phyloP scores from a whole-genome alignment of 2,797 vertebrate genomes.

The Hoplostethus mediterraneus region DNA sequence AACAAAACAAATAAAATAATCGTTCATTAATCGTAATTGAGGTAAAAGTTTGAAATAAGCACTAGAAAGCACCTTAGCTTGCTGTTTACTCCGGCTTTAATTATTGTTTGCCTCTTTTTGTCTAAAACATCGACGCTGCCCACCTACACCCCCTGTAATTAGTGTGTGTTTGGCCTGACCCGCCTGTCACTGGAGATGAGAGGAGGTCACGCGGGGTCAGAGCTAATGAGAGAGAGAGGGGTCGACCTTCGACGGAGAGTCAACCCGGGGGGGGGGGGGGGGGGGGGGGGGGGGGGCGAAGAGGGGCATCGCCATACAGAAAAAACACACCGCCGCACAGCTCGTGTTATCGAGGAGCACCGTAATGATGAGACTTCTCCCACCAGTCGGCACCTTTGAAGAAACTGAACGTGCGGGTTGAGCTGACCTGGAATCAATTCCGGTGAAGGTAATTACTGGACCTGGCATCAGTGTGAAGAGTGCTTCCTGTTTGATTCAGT shows the following conservation, averaged over 20 bases:
- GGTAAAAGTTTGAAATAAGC: too few relatives aligned
- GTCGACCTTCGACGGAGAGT: slow-evolving; percentile 68
- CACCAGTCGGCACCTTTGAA: slow-evolving; percentile 8
- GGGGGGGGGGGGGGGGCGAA: too few relatives aligned
- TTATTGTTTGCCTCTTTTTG: slow-evolving; percentile 70
- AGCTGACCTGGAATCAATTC: slow-evolving; percentile 49
- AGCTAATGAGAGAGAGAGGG: slow-evolving; percentile 80
- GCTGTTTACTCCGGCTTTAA: slow-evolving; percentile 68
- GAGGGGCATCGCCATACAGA: slow-evolving; percentile 52
- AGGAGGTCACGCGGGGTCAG: slow-evolving; percentile 70
- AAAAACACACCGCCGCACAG: slow-evolving; percentile 48
- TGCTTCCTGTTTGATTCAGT: slow-evolving; percentile 42
- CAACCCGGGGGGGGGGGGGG: too few relatives aligned
- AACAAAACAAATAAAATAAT: too few relatives aligned
- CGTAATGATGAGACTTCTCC: slow-evolving; percentile 16
- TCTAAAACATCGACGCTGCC: slow-evolving; percentile 63
- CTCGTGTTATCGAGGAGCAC: slow-evolving; percentile 15
- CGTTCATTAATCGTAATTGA: too few relatives aligned
- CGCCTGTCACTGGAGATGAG: slow-evolving; percentile 68
- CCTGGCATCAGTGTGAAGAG: slow-evolving; percentile 21
- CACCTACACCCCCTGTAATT: slow-evolving; percentile 68
- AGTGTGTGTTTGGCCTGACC: slow-evolving; percentile 71
- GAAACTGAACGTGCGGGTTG: slow-evolving; percentile 15
- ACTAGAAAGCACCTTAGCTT: slow-evolving; percentile 24
- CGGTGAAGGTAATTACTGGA: slow-evolving; percentile 14